A percentile compares a stretch with the other conserved stretches of the same genome.
Conservation (phyloP, 2,888 invertebrate species). For the Peribatodes rhomboidaria region DNA sequence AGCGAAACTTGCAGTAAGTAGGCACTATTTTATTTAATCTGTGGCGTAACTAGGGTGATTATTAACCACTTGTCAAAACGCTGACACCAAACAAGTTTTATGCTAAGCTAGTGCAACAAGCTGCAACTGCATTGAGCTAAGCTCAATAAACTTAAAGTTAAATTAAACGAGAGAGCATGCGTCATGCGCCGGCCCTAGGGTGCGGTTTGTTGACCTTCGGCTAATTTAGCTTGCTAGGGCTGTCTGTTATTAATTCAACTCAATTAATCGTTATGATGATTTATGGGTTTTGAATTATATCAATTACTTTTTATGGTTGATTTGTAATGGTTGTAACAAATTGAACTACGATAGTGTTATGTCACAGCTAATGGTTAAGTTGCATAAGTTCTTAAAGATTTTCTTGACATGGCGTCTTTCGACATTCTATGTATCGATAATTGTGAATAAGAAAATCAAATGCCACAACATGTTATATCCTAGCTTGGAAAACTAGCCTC, state of each 20-base stretch:
- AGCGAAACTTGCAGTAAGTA: too few relatives aligned
- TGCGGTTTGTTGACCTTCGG: slow-evolving; percentile 34
- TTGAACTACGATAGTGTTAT: slow-evolving; percentile 9
- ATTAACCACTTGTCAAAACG: not conserved
- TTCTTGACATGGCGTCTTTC: too few relatives aligned
- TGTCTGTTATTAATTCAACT: slow-evolving; percentile 30
- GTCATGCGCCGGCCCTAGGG: slow-evolving; percentile 26
- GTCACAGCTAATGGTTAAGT: not conserved
- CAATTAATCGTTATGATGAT: slow-evolving; percentile 33
- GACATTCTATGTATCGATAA: too few relatives aligned
- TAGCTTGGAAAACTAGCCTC: too few relatives aligned
- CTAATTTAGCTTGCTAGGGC: slow-evolving; percentile 25
- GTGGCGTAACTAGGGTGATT: too few relatives aligned
- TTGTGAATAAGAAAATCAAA: too few relatives aligned
- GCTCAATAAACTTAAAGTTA: slow-evolving; percentile 13
- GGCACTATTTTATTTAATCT: too few relatives aligned
- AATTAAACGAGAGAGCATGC: slow-evolving; percentile 23
- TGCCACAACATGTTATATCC: too few relatives aligned
- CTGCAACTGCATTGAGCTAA: slow-evolving; percentile 6
- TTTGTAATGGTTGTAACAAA: slow-evolving; percentile 13
- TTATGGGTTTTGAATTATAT: slow-evolving; percentile 30
- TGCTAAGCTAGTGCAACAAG: slow-evolving; percentile 9
- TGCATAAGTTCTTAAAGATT: slow-evolving; percentile 2
- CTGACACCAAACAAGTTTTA: slow-evolving; percentile 2
- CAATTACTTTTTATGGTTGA: slow-evolving; percentile 19